phyloP scores from a whole-genome alignment of 2,113 vertebrate genomes.

The Crotalus horridus region DNA sequence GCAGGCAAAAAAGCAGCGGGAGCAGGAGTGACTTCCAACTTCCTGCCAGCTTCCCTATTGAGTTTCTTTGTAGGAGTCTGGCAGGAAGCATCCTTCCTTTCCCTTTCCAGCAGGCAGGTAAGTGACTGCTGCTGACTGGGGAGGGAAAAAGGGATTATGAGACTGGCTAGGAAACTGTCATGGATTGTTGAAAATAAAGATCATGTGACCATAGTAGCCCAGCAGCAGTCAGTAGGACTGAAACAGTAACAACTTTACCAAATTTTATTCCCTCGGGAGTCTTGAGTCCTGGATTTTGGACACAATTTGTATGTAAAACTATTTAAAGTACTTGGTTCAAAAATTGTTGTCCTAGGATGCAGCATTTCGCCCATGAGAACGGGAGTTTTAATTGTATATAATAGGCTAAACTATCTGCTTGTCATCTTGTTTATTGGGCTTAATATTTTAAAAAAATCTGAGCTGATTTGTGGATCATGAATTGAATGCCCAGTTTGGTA shows the following conservation, averaged over 20 bases:
- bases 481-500: slow-evolving; percentile 1
- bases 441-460: neutral
- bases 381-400: neutral
- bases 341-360: neutral
- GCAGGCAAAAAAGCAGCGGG: neutral
- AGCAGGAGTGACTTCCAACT: neutral
- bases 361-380: neutral
- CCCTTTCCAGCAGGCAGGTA: neutral
- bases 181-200: neutral
- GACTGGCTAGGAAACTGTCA: neutral
- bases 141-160: neutral
- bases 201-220: neutral
- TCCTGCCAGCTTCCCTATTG: neutral
- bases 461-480: slow-evolving; percentile 15
- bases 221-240: neutral
- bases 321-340: neutral
- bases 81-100: neutral
- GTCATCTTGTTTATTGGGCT: neutral
- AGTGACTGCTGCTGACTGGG: neutral
- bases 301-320: neutral
- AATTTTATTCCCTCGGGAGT: neutral
- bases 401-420: neutral
- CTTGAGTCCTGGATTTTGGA: neutral
- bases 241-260: neutral
- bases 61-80: neutral